A percentile compares a stretch with the other conserved stretches of the same genome.
Evolutionary conservation across 1,140 invertebrate species (phyloP).

Genomic region (Homarus americanus): DNA sequence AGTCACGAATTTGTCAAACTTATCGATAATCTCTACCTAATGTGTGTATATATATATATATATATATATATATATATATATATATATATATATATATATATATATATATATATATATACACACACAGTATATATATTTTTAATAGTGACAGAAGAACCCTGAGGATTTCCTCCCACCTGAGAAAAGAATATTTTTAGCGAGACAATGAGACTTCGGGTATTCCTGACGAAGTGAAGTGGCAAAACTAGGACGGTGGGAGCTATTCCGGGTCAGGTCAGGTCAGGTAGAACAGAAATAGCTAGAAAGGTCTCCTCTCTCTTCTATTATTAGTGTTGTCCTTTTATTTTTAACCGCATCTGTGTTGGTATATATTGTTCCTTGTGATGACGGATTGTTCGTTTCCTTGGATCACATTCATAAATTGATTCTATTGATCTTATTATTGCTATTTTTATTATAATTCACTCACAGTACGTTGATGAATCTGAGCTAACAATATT

Average conservation of each 20-base stretch:
- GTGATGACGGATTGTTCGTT: too few species aligned
- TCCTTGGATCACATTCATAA: too few species aligned
- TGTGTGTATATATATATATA: not conserved
- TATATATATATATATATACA: not conserved
- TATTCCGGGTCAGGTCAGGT: not conserved
- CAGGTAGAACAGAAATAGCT: not conserved
- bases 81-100: not conserved
- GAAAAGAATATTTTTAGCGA: not conserved
- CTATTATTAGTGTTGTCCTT: constrained; percentile 2
- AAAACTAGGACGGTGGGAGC: not conserved
- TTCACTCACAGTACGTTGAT: too few species aligned
- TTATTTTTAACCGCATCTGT: too few species aligned
- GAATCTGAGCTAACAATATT: too few species aligned
- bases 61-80: not conserved
- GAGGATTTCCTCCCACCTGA: not conserved
- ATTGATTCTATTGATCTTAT: too few species aligned
- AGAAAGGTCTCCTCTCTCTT: not conserved
- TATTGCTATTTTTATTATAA: too few species aligned
- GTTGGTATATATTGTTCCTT: too few species aligned
- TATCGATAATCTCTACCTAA: not conserved
- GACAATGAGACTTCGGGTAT: not conserved
- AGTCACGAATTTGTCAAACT: too few species aligned
- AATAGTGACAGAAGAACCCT: too few species aligned
- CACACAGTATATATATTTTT: not conserved
- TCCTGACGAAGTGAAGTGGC: not conserved